Conservation (phyloP, 1,140 invertebrate genomes). For the Batillaria attramentaria region DNA sequence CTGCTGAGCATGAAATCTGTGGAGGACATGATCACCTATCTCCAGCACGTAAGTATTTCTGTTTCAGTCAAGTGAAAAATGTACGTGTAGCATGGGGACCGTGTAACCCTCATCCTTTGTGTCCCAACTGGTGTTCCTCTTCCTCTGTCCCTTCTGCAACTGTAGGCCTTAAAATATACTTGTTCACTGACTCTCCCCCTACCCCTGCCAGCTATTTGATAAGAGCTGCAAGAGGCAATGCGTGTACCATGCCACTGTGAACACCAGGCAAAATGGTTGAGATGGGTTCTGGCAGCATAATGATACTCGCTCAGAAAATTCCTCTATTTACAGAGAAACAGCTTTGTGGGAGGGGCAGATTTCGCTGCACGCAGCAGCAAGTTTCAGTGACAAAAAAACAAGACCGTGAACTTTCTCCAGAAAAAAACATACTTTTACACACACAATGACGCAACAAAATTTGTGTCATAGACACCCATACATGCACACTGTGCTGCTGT, state of each 20-base stretch:
- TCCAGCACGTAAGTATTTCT: constrained; percentile 76
- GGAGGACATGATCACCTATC: constrained; percentile 77
- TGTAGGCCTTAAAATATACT: background rate
- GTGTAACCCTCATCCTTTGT: too few relatives aligned
- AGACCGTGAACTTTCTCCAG: background rate
- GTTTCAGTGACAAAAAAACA: background rate
- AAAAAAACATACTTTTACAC: too few relatives aligned
- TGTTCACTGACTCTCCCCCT: background rate
- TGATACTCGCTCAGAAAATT: too few relatives aligned
- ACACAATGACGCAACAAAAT: too few relatives aligned
- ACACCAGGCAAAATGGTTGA: background rate
- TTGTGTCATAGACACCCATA: background rate
- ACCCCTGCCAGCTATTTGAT: background rate
- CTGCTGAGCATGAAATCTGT: constrained; percentile 77
- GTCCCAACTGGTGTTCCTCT: too few relatives aligned
- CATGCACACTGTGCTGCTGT: too few relatives aligned
- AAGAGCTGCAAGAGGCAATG: background rate
- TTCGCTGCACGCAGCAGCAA: too few relatives aligned
- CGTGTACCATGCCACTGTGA: background rate
- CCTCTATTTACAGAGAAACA: background rate
- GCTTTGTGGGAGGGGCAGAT: background rate
- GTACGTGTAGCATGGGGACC: too few relatives aligned
- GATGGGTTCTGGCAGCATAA: background rate
- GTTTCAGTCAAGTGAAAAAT: too few relatives aligned
- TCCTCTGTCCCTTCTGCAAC: too few relatives aligned